Percentiles rank a stretch among this genome's conserved stretches.
Evolutionary conservation across 2,888 invertebrate genomes (phyloP).

Genomic region (Escarpia spicata): DNA sequence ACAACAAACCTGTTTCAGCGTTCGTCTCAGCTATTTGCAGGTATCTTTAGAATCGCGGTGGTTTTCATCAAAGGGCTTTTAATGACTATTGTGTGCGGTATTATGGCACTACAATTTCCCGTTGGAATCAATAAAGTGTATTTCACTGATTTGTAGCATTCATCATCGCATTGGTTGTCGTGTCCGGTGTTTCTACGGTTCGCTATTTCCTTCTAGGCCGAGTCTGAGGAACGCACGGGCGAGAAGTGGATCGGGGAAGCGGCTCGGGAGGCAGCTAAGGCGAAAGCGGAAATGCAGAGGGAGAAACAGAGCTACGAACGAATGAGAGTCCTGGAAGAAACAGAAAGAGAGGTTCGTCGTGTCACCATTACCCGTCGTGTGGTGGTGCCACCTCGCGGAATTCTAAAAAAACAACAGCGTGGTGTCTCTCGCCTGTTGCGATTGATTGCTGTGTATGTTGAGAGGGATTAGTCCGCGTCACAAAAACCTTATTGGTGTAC

Average conservation of each 20-base stretch:
- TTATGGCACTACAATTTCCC: too few species aligned
- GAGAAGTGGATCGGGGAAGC: constrained; percentile 10
- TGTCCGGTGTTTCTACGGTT: not conserved
- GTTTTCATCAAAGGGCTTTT: too few species aligned
- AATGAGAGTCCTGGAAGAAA: not conserved
- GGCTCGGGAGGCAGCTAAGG: not conserved
- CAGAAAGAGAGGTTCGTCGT: not conserved
- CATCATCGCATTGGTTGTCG: not conserved
- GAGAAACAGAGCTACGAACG: not conserved
- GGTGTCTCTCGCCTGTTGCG: not conserved
- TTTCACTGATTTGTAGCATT: not conserved
- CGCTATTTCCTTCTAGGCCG: not conserved
- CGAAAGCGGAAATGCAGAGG: not conserved
- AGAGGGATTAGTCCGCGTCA: not conserved
- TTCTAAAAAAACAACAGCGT: not conserved
- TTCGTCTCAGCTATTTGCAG: too few species aligned
- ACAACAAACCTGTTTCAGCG: too few species aligned
- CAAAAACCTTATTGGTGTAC: not conserved
- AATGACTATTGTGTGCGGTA: too few species aligned
- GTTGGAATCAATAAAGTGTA: too few species aligned
- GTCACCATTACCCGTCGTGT: not conserved
- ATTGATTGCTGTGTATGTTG: not conserved
- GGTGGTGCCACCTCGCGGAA: not conserved
- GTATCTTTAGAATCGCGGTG: too few species aligned
- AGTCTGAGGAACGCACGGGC: not conserved